A percentile compares a stretch with the other conserved stretches of the same genome.
Conservation (phyloP, 2,888 invertebrate species). For the Aphodius sticticus region DNA sequence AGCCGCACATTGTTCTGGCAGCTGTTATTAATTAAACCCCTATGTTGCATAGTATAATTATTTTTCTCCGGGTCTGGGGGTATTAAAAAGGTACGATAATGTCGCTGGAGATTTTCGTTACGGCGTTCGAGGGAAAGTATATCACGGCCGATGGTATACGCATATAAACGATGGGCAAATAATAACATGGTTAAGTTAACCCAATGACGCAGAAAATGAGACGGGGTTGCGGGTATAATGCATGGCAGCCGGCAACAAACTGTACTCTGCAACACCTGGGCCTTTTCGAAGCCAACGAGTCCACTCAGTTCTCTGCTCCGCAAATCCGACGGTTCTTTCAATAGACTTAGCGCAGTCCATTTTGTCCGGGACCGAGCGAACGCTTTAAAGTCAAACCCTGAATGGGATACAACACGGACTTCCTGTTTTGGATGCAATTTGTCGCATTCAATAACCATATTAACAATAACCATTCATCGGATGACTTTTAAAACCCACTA, state of each 20-base stretch:
- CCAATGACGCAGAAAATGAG: conserved; percentile 59
- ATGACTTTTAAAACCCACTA: conserved; percentile 59
- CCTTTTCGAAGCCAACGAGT: conserved; percentile 36
- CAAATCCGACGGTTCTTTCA: conserved; percentile 54
- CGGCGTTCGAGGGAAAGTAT: background rate
- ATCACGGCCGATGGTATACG: conserved; percentile 5
- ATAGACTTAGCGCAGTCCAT: conserved; percentile 56
- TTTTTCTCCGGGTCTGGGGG: too few species aligned
- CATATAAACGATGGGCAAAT: conserved; percentile 31
- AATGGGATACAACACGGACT: conserved; percentile 60
- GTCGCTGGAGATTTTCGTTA: conserved; percentile 16
- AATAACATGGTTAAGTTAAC: conserved; percentile 51
- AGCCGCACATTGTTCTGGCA: too few species aligned
- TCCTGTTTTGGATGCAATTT: conserved; percentile 62
- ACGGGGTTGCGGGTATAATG: conserved; percentile 53
- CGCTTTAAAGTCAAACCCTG: conserved; percentile 46
- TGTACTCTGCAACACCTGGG: conserved; percentile 52
- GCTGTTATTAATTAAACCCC: too few species aligned
- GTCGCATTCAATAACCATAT: conserved; percentile 58
- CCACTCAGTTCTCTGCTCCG: conserved; percentile 44
- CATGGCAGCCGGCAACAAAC: conserved; percentile 41
- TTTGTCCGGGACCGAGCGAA: conserved; percentile 53
- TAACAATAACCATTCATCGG: conserved; percentile 57
- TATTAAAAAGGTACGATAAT: conserved; percentile 20
- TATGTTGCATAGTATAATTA: too few species aligned